A percentile compares a stretch with the other conserved stretches of the same genome.
Evolutionary conservation across 2,888 invertebrate genomes (phyloP).

Genomic region (Protonemura montana): DNA sequence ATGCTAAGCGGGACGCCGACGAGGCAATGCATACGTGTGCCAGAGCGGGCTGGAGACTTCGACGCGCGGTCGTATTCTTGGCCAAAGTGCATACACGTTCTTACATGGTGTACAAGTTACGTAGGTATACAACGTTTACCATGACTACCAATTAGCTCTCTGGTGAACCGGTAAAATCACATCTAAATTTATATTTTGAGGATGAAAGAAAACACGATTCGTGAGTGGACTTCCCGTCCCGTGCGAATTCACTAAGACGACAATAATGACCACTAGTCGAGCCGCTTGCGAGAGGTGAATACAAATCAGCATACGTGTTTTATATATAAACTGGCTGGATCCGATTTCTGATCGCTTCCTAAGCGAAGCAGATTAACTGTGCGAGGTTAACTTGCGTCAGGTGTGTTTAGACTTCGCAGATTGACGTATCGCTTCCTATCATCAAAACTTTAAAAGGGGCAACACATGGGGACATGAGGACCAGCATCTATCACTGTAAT

Average conservation of each 20-base stretch:
- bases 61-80: slow-evolving; percentile 16
- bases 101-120: too few relatives aligned
- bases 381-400: neutral
- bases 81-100: neutral
- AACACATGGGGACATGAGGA: neutral
- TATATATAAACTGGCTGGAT: neutral
- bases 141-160: slow-evolving; percentile 36
- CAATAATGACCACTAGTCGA: neutral
- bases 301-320: neutral
- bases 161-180: slow-evolving; percentile 22
- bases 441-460: neutral
- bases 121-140: neutral
- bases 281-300: neutral
- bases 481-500: neutral
- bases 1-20: neutral
- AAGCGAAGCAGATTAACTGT: neutral
- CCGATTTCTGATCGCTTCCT: neutral
- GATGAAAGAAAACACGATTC: slow-evolving; percentile 28
- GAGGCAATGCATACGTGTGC: neutral
- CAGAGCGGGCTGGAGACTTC: neutral
- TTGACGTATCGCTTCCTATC: neutral
- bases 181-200: slow-evolving; percentile 30
- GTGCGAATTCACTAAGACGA: slow-evolving; percentile 22
- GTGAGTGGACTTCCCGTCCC: neutral
- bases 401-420: neutral